phyloP scores from a whole-genome alignment of 2,888 invertebrate species.

The Leptarthrus brevirostris region DNA sequence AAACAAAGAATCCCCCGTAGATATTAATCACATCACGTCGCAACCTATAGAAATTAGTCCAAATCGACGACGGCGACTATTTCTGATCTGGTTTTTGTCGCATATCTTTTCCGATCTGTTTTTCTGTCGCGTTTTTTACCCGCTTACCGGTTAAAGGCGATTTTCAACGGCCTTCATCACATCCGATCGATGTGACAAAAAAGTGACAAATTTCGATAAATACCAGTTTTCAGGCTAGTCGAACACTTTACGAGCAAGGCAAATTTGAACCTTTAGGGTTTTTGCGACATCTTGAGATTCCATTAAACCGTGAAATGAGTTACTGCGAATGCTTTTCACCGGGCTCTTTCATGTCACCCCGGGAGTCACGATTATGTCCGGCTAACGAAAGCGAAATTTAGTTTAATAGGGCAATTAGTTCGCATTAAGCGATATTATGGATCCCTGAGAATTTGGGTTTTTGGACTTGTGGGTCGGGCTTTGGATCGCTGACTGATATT shows the following conservation, averaged over 20 bases:
- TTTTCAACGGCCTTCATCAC: conserved; percentile 27
- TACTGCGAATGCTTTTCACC: not conserved
- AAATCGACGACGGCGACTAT: not conserved
- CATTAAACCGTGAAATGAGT: conserved; percentile 23
- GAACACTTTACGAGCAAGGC: not conserved
- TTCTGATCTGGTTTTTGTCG: not conserved
- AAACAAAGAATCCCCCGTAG: not conserved
- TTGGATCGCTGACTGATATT: too few species aligned
- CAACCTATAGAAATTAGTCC: not conserved
- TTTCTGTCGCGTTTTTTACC: not conserved
- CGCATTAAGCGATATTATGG: conserved; percentile 8
- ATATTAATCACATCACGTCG: conserved; percentile 25
- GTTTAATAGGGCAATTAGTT: conserved; percentile 16
- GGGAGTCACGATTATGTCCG: not conserved
- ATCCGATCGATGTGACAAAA: conserved; percentile 25
- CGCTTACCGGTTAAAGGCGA: not conserved
- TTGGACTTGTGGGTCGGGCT: too few species aligned
- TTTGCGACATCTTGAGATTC: conserved; percentile 8
- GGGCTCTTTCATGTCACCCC: not conserved
- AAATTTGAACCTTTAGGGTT: conserved; percentile 3
- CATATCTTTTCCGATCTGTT: conserved; percentile 23
- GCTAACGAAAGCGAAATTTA: conserved; percentile 21
- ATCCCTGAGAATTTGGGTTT: not conserved
- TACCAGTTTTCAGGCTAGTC: not conserved
- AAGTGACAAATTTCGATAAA: conserved; percentile 41